phyloP scores from a whole-genome alignment of 2,797 vertebrate genomes.

The Gymnopithys bicolor region DNA sequence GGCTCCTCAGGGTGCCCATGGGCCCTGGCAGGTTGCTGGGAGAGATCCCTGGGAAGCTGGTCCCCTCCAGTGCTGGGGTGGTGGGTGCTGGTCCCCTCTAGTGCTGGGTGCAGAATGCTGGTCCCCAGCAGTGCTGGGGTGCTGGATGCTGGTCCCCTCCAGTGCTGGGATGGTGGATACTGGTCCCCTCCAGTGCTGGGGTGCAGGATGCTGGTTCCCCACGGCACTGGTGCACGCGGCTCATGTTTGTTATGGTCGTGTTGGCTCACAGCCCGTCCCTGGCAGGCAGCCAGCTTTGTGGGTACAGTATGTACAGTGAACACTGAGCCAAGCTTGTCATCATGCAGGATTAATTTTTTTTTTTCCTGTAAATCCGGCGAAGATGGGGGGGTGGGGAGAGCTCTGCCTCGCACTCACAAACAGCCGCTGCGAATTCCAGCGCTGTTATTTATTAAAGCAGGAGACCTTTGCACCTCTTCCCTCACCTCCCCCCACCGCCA shows the following conservation, averaged over 20 bases:
- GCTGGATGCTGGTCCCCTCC: not conserved
- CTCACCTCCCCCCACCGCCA: not conserved
- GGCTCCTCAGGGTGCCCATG: not conserved
- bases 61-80: not conserved
- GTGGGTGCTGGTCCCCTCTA: not conserved
- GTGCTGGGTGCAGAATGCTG: not conserved
- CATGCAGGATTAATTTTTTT: conserved; percentile 70
- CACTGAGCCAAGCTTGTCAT: conserved; percentile 88
- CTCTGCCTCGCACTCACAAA: conserved; percentile 54
- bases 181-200: too few species aligned
- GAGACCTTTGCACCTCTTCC: conserved; percentile 45
- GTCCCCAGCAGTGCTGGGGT: too few species aligned
- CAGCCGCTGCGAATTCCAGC: conserved; percentile 55
- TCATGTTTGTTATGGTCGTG: conserved; percentile 86
- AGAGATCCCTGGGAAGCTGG: not conserved
- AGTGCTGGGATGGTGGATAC: not conserved
- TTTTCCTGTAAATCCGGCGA: conserved; percentile 66
- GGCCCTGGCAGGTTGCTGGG: not conserved
- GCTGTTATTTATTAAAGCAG: conserved; percentile 67
- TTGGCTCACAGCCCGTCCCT: conserved; percentile 85
- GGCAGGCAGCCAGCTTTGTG: conserved; percentile 88
- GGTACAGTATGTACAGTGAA: conserved; percentile 99
- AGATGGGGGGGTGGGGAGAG: conserved; percentile 24
- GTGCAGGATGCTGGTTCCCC: not conserved
- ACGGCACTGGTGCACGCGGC: conserved; percentile 67